Conservation (phyloP, 2,797 vertebrate genomes). For the Myiotriccus ornatus region DNA sequence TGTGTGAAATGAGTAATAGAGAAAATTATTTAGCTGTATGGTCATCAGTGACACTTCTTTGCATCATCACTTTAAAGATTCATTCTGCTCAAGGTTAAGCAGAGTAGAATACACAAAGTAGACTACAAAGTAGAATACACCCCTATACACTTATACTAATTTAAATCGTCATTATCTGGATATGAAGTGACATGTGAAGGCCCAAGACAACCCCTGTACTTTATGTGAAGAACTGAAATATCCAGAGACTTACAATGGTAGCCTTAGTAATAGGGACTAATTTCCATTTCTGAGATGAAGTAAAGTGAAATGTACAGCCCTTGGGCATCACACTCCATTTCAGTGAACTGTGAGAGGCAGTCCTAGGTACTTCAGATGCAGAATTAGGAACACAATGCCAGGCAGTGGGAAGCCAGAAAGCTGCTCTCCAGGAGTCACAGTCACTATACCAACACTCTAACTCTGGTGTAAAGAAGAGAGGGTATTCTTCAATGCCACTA, state of each 20-base stretch:
- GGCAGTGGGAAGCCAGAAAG: not conserved
- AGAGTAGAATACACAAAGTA: not conserved
- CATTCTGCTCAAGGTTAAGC: not conserved
- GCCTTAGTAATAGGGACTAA: not conserved
- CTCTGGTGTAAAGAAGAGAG: not conserved
- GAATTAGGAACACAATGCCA: not conserved
- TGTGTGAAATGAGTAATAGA: not conserved
- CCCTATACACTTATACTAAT: not conserved
- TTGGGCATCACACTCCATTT: not conserved
- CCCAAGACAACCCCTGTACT: not conserved
- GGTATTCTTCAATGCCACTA: not conserved
- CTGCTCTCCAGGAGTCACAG: not conserved
- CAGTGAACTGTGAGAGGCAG: not conserved
- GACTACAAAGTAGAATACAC: not conserved
- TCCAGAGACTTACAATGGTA: not conserved
- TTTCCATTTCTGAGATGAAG: not conserved
- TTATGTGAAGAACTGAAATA: not conserved
- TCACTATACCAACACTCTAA: not conserved
- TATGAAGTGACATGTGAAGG: not conserved
- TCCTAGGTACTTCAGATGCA: not conserved
- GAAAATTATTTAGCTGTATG: not conserved
- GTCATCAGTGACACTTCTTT: not conserved
- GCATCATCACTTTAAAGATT: not conserved
- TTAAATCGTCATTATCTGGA: not conserved
- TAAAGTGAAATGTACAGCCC: not conserved